Conservation (phyloP, 2,888 invertebrate genomes). For the Microplitis manilae region DNA sequence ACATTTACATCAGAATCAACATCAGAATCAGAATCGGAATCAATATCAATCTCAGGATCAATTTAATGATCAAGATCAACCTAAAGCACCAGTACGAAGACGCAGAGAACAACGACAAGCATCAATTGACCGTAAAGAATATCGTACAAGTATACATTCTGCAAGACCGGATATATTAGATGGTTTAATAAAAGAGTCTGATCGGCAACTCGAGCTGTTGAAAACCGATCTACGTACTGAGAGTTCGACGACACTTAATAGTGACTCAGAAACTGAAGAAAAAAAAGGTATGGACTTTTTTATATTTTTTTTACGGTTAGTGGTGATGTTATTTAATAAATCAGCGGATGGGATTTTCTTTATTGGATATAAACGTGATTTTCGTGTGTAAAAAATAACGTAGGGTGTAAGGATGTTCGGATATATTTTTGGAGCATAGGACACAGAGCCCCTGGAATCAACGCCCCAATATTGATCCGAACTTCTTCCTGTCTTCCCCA, state of each 20-base stretch:
- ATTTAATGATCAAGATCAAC: slow-evolving; percentile 28
- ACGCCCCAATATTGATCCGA: slow-evolving; percentile 68
- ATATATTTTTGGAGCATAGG: slow-evolving; percentile 47
- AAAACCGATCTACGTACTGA: slow-evolving; percentile 51
- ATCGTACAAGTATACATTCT: slow-evolving; percentile 33
- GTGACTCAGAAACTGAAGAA: slow-evolving; percentile 65
- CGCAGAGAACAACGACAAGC: slow-evolving; percentile 27
- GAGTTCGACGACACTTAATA: slow-evolving; percentile 62
- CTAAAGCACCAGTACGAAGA: slow-evolving; percentile 42
- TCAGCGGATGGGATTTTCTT: slow-evolving; percentile 20
- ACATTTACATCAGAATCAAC: neutral
- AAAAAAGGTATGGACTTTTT: slow-evolving; percentile 56
- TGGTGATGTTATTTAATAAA: neutral
- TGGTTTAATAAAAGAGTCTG: slow-evolving; percentile 63
- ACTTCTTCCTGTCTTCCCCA: slow-evolving; percentile 57
- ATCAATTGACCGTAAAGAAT: slow-evolving; percentile 21
- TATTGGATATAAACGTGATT: neutral
- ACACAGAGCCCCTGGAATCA: slow-evolving; percentile 62
- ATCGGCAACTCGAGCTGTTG: slow-evolving; percentile 60
- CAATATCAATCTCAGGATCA: neutral
- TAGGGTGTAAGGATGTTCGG: slow-evolving; percentile 21
- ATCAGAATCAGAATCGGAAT: slow-evolving; percentile 6
- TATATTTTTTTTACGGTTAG: neutral
- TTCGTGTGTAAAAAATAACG: neutral
- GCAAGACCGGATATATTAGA: slow-evolving; percentile 62